Percentiles rank a stretch among this genome's conserved stretches.
Conservation (phyloP, 2,888 invertebrate genomes). For the Adineta ricciae region DNA sequence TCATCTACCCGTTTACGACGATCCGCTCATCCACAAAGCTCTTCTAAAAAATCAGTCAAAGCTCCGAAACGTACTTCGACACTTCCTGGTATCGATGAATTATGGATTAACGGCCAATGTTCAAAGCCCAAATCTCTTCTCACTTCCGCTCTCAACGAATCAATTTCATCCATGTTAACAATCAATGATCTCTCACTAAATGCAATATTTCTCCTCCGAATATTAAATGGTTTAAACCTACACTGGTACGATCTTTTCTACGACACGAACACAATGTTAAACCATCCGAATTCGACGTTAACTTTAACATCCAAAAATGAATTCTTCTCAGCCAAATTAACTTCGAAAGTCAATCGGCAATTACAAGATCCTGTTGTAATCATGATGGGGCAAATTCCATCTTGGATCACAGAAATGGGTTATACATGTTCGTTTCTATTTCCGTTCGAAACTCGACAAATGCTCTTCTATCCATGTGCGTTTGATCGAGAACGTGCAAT, state of each 20-base stretch:
- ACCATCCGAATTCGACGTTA: not conserved
- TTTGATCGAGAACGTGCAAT: slow-evolving; percentile 87
- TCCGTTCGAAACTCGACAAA: slow-evolving; percentile 90
- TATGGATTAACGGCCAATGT: slow-evolving; percentile 6
- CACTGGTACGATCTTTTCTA: slow-evolving; percentile 77
- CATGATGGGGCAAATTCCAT: slow-evolving; percentile 89
- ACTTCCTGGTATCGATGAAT: not conserved
- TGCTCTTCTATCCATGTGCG: slow-evolving; percentile 88
- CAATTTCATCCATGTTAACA: not conserved
- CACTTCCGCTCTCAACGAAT: not conserved
- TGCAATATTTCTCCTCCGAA: slow-evolving; percentile 75
- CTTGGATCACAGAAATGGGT: slow-evolving; percentile 76
- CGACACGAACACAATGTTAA: not conserved
- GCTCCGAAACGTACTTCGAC: not conserved
- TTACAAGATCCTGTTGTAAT: slow-evolving; percentile 93
- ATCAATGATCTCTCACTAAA: slow-evolving; percentile 71
- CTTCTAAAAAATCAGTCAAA: not conserved
- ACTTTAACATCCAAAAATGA: slow-evolving; percentile 52
- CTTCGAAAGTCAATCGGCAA: slow-evolving; percentile 91
- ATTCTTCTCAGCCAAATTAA: slow-evolving; percentile 82
- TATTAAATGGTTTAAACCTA: slow-evolving; percentile 77
- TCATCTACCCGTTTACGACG: not conserved
- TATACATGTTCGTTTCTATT: slow-evolving; percentile 72
- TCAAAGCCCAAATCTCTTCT: not conserved
- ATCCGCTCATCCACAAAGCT: not conserved